Conservation (phyloP, 2,797 vertebrate genomes). For the Eremophila alpestris region DNA sequence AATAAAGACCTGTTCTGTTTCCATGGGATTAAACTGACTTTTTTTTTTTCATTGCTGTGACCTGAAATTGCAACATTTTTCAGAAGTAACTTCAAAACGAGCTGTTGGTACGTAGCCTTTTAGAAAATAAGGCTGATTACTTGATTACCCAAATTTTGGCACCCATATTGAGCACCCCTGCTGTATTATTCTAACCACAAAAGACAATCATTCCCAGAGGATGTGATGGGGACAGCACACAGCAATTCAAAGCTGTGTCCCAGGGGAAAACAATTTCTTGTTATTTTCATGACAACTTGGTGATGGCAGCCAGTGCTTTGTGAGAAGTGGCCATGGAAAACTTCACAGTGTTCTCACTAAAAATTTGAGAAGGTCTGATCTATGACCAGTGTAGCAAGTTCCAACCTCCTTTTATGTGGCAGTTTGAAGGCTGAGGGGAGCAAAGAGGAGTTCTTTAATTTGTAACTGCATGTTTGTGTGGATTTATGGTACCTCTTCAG, state of each 20-base stretch:
- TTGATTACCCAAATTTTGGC: not conserved
- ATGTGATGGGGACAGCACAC: not conserved
- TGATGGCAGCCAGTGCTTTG: not conserved
- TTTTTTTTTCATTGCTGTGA: not conserved
- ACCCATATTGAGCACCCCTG: not conserved
- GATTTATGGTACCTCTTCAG: not conserved
- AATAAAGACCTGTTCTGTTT: not conserved
- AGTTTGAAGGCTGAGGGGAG: not conserved
- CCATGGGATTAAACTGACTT: not conserved
- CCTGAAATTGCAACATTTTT: not conserved
- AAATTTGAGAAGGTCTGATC: not conserved
- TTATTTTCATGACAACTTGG: not conserved
- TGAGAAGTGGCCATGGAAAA: not conserved
- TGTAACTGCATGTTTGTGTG: not conserved
- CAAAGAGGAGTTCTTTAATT: not conserved
- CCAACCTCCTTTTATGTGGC: not conserved
- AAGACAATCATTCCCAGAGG: not conserved
- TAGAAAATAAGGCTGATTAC: slow-evolving; percentile 35
- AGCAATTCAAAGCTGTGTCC: not conserved
- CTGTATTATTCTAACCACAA: not conserved
- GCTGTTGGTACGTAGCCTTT: not conserved
- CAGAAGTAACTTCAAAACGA: not conserved
- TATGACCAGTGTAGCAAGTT: not conserved
- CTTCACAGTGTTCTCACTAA: not conserved
- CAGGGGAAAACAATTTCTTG: not conserved